Evolutionary conservation across 2,113 vertebrate species (phyloP).

Genomic region (Petaurus breviceps): DNA sequence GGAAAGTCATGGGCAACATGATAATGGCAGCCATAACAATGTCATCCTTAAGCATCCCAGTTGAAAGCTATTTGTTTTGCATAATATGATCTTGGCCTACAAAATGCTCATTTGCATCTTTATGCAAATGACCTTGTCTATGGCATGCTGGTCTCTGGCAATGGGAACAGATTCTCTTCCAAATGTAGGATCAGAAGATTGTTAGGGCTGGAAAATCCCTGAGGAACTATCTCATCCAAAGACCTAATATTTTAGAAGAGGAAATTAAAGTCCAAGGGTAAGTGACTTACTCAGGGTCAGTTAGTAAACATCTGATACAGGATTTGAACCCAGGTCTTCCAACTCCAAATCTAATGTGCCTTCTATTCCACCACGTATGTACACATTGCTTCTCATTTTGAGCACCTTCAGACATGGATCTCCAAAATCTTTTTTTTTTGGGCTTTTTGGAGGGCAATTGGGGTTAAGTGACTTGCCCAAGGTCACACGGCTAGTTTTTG

Average conservation of each 20-base stretch:
- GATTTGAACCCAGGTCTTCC: neutral
- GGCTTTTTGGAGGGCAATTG: too few relatives aligned
- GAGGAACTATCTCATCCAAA: neutral
- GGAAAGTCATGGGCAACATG: slow-evolving; percentile 73
- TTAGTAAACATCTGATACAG: neutral
- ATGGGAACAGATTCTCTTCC: slow-evolving; percentile 67
- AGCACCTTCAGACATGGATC: neutral
- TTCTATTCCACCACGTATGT: neutral
- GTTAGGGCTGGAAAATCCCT: neutral
- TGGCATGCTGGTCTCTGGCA: slow-evolving; percentile 63
- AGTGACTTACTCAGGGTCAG: neutral
- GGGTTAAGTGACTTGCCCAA: too few relatives aligned
- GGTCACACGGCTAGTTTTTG: too few relatives aligned
- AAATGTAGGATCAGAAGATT: neutral
- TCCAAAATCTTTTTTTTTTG: neutral
- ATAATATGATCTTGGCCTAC: slow-evolving; percentile 69
- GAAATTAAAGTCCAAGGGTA: neutral
- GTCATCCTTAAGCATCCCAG: slow-evolving; percentile 69
- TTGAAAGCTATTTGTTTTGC: slow-evolving; percentile 76
- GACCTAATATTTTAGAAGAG: neutral
- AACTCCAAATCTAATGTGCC: neutral
- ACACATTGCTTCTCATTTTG: neutral
- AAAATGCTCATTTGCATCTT: slow-evolving; percentile 68
- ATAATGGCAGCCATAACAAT: slow-evolving; percentile 67
- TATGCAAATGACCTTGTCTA: slow-evolving; percentile 65